Base-by-base conservation (phyloP, 2,113 vertebrate species). In the Phodopus roborovskii region DNA sequence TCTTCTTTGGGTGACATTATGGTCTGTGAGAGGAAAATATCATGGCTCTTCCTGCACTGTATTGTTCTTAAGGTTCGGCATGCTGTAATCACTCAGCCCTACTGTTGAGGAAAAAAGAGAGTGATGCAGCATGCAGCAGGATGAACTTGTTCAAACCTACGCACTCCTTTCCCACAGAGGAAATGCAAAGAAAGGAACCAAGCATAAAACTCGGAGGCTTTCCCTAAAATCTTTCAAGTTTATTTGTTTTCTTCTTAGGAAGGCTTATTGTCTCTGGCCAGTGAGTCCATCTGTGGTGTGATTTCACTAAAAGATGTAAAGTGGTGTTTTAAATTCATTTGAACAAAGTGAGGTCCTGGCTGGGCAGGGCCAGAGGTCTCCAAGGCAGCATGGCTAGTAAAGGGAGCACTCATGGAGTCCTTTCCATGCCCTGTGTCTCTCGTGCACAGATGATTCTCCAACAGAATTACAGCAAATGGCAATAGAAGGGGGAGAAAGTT, bases 191-290 rank as follows among this genome's bases (percentile, higher is more conserved):
- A 53, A 74, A 84, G 16, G 39, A 73, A 45, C 50, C 39, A 84
- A 60, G 22, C 73, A 74, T 24, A 77, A 20, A 90, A 22, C 42
- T 36, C 30, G 39, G 62, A 85, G 79, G 30, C 30, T 60, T 64
- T 85, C 19, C 45, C 70, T 79, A 93, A 45, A 66, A 39, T 10
- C 7, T 79, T 19, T 50, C 68, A 92, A 17, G 58, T 92, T 70
- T 45, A 90, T 87, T 53, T 66, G 17, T 58, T 83, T 90, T 83
- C 77, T 91, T 79, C 71, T 88, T 74, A 68, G 13, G 58, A 95
- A 71, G 70, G 28, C 73, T 74, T 74, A 42, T 53, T 68, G 0
- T 71, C 22, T 56, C 19, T 88, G 26, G 24, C 30, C 7, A 19
- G 42, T 13, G 15, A 68, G 4, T 17, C 58, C 79, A 62, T 50